These are phyloP conservation scores for Pogonocherus hispidulus DNA, from an alignment of 2,888 invertebrate species.

Conservation along the genomic window DNA sequence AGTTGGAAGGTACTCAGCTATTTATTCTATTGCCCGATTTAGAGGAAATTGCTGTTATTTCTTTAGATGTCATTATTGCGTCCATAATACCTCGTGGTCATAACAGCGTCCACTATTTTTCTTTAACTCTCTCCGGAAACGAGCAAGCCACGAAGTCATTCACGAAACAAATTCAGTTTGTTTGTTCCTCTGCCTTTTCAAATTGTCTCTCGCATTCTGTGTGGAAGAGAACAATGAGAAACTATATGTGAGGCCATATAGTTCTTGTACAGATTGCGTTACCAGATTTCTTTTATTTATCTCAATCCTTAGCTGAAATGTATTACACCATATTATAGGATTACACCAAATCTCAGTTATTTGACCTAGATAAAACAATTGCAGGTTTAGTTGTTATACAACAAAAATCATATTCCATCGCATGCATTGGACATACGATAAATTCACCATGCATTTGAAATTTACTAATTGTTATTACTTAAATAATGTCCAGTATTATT, in stretches of 20 bases:
- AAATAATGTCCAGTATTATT: no score
- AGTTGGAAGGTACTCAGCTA: no score
- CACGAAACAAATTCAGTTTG: not conserved
- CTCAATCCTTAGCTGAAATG: not conserved
- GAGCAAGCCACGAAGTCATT: not conserved
- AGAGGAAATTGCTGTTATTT: no score
- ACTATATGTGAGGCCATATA: not conserved
- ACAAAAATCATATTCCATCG: no score
- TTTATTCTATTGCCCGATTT: no score
- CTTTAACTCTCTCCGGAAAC: not conserved
- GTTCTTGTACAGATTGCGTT: not conserved
- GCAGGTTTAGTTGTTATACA: no score
- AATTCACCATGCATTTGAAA: no score
- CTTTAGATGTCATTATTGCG: not conserved
- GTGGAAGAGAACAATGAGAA: not conserved
- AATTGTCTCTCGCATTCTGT: not conserved
- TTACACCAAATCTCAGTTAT: no score
- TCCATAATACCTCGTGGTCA: not conserved
- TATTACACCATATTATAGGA: not conserved
- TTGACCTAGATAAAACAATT: no score
- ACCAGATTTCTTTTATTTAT: not conserved
- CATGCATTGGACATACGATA: no score
- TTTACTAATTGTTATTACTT: no score
- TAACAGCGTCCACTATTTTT: not conserved
- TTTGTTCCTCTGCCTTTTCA: not conserved